These are phyloP conservation scores for Caenorhabditis inopinata DNA, from an alignment of 1,140 invertebrate species.

Conservation along the genomic window DNA sequence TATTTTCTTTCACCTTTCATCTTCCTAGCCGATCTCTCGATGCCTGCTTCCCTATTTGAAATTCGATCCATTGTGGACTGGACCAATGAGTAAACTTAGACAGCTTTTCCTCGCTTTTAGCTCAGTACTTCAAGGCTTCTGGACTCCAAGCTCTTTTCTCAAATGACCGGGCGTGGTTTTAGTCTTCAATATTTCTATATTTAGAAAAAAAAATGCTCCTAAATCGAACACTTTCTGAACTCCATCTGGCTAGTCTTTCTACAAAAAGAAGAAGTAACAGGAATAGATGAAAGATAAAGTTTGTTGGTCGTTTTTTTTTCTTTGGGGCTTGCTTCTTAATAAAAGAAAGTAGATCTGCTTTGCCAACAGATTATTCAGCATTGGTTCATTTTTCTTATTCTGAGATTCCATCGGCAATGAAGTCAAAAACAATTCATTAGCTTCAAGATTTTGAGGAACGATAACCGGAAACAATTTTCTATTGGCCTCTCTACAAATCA, in stretches of 20 bases:
- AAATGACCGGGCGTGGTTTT: neutral
- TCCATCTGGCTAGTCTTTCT: too few relatives aligned
- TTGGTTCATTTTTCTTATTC: too few relatives aligned
- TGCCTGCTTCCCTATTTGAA: neutral
- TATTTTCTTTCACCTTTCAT: slow-evolving; percentile 27
- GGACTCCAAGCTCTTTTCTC: neutral
- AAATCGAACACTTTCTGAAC: too few relatives aligned
- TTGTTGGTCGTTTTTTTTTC: too few relatives aligned
- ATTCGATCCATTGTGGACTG: slow-evolving; percentile 3
- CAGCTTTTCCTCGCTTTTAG: slow-evolving; percentile 4
- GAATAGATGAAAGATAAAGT: too few relatives aligned
- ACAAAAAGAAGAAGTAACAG: too few relatives aligned
- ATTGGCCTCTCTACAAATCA: slow-evolving; percentile 30
- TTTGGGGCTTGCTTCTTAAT: too few relatives aligned
- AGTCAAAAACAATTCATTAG: slow-evolving; percentile 18
- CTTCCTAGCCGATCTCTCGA: neutral
- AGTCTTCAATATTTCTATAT: neutral
- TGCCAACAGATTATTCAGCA: too few relatives aligned
- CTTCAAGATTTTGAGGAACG: slow-evolving; percentile 2
- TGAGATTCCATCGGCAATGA: too few relatives aligned
- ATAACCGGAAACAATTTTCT: slow-evolving; percentile 34
- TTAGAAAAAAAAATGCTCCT: too few relatives aligned
- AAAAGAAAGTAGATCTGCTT: too few relatives aligned
- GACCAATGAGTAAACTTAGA: slow-evolving; percentile 24
- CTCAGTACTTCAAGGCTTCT: too few relatives aligned